These are phyloP conservation scores for Phalacrocorax brasilianus DNA, from an alignment of 2,113 vertebrate genomes.

Conservation along the genomic window DNA sequence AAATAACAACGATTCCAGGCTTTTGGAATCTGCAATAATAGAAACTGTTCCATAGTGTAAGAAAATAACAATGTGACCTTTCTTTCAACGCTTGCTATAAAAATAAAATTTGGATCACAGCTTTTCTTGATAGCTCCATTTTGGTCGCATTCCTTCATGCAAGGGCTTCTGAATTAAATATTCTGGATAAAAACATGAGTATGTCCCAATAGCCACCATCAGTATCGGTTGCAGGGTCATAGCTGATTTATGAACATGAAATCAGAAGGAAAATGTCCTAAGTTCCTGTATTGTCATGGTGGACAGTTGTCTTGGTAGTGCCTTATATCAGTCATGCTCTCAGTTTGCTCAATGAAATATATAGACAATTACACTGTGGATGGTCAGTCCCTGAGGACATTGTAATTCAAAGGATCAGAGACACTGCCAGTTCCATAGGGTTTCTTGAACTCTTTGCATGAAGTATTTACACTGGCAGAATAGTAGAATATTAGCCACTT, in stretches of 20 bases:
- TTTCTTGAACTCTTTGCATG: not conserved
- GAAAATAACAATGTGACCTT: constrained; percentile 62
- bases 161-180: constrained; percentile 25
- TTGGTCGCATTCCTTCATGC: not conserved
- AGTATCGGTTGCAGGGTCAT: not conserved
- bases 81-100: constrained; percentile 25
- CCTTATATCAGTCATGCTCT: not conserved
- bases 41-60: constrained; percentile 46
- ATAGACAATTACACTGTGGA: not conserved
- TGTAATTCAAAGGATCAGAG: not conserved
- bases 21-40: constrained; percentile 45
- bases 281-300: not conserved
- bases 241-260: not conserved
- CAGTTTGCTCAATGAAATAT: not conserved
- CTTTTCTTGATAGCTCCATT: constrained; percentile 50
- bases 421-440: not conserved
- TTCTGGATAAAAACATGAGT: not conserved
- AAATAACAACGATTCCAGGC: constrained; percentile 40
- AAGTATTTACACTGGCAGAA: not conserved
- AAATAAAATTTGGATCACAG: constrained; percentile 46
- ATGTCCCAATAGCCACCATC: not conserved
- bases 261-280: not conserved
- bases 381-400: not conserved
- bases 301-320: not conserved
- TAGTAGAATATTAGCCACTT: not conserved